phyloP scores from a whole-genome alignment of 1,140 invertebrate species.

The Camponotus pennsylvanicus region DNA sequence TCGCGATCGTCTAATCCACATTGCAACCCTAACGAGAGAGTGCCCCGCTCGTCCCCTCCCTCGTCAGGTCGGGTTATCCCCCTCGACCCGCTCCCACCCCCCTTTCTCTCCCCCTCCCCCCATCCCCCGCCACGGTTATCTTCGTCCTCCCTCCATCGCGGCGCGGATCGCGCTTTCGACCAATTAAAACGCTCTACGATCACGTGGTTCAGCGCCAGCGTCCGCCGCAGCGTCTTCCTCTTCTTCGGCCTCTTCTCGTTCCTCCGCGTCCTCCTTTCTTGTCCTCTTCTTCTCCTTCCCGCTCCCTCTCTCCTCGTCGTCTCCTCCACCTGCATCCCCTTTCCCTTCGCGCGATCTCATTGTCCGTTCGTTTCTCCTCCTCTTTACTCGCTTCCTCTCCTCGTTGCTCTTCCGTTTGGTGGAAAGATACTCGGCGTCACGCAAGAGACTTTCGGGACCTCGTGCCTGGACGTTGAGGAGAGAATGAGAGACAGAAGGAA shows the following conservation, averaged over 20 bases:
- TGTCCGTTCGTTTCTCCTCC: constrained; percentile 10
- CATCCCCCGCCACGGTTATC: constrained; percentile 53
- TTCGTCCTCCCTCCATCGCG: constrained; percentile 66
- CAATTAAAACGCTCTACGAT: constrained; percentile 85
- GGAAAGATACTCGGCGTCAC: constrained; percentile 40
- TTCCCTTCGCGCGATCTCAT: constrained; percentile 45
- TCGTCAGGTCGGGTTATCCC: constrained; percentile 64
- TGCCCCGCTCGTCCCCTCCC: constrained; percentile 56
- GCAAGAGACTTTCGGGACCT: constrained; percentile 30
- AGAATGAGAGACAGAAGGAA: not conserved
- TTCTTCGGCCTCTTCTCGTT: constrained; percentile 40
- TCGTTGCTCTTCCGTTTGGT: constrained; percentile 1
- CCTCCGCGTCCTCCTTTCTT: constrained; percentile 28
- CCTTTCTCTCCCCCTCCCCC: too few relatives aligned
- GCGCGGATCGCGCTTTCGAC: constrained; percentile 76
- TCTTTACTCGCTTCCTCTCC: constrained; percentile 25
- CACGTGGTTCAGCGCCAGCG: constrained; percentile 81
- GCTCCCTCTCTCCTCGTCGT: constrained; percentile 23
- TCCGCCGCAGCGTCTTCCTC: constrained; percentile 62
- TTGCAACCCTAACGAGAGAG: constrained; percentile 80
- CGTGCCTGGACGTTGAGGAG: constrained; percentile 32
- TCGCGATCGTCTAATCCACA: constrained; percentile 81
- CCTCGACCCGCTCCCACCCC: constrained; percentile 62
- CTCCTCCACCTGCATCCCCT: constrained; percentile 32
- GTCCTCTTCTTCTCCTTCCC: constrained; percentile 21